These are phyloP conservation scores for Cromileptes altivelis DNA, from an alignment of 2,113 vertebrate species.

Conservation along the genomic window DNA sequence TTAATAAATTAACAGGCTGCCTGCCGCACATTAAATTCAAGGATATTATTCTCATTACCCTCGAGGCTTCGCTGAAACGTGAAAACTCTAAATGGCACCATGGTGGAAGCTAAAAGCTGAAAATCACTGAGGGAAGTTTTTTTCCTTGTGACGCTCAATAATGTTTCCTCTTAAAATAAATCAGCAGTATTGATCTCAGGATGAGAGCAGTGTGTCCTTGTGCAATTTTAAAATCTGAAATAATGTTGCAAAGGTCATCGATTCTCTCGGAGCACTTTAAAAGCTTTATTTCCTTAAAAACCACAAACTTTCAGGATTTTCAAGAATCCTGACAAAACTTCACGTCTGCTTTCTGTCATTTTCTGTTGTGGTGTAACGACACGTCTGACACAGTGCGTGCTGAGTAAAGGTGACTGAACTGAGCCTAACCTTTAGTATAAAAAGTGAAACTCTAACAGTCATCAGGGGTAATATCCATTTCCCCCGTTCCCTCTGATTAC, in stretches of 20 bases:
- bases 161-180: not conserved
- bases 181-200: not conserved
- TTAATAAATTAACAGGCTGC: not conserved
- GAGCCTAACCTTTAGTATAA: constrained; percentile 22
- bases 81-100: not conserved
- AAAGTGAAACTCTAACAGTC: constrained; percentile 11
- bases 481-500: constrained; percentile 25
- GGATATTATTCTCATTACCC: not conserved
- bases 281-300: not conserved
- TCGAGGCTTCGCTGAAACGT: not conserved
- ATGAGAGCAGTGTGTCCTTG: not conserved
- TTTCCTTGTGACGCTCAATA: not conserved
- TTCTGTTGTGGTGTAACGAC: not conserved
- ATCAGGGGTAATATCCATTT: constrained; percentile 40
- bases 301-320: not conserved
- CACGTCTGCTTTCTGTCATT: no score
- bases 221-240: not conserved
- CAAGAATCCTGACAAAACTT: not conserved
- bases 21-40: not conserved
- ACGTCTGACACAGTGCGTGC: not conserved
- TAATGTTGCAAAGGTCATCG: not conserved
- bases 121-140: not conserved
- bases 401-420: not conserved
- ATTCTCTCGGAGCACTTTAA: not conserved
- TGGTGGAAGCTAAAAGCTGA: not conserved